phyloP scores from a whole-genome alignment of 2,797 vertebrate species.

The Acanthis flammea region DNA sequence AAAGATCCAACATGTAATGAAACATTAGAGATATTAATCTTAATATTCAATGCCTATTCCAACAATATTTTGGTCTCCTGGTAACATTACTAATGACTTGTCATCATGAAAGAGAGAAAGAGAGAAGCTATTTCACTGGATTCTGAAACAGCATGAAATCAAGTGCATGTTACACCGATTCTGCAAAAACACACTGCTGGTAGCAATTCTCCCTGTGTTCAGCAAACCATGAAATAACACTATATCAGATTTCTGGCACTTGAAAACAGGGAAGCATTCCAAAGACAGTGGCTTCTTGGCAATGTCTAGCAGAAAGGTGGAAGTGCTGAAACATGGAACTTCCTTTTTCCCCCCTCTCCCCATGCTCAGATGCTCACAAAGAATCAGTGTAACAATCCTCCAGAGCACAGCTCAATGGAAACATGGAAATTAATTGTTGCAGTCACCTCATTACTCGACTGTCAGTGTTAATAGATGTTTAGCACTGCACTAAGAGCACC shows the following conservation, averaged over 20 bases:
- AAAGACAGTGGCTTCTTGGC: not conserved
- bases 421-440: slow-evolving; percentile 49
- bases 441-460: slow-evolving; percentile 28
- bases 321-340: not conserved
- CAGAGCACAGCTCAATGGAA: not conserved
- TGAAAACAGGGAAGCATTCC: not conserved
- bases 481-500: not conserved
- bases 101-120: not conserved
- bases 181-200: not conserved
- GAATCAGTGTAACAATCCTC: not conserved
- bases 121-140: not conserved
- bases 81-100: slow-evolving; percentile 2
- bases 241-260: not conserved
- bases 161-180: not conserved
- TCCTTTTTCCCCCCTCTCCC: not conserved
- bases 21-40: not conserved
- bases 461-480: slow-evolving; percentile 13
- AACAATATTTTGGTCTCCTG: not conserved
- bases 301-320: not conserved
- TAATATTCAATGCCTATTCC: not conserved
- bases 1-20: not conserved
- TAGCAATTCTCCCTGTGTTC: slow-evolving; percentile 18
- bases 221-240: slow-evolving; percentile 27
- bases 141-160: slow-evolving; percentile 12
- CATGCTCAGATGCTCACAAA: not conserved